Evolutionary conservation across 2,797 vertebrate species (phyloP).

Genomic region (Babyrousa celebensis): DNA sequence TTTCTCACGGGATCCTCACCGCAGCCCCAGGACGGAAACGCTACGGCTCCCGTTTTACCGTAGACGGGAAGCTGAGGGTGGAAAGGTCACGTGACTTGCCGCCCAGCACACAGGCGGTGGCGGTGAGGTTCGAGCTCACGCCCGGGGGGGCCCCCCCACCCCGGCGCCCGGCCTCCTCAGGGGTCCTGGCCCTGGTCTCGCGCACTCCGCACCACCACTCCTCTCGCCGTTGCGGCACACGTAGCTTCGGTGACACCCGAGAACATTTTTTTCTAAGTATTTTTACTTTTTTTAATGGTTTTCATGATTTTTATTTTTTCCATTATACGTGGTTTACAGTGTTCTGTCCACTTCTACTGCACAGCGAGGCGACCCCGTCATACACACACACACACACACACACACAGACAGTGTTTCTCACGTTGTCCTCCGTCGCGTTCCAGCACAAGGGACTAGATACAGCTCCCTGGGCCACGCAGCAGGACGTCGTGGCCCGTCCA

Average conservation of each 20-base stretch:
- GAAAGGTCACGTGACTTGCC: not conserved
- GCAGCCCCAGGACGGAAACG: not conserved
- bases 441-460: too few relatives aligned
- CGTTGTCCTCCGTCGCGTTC: too few relatives aligned
- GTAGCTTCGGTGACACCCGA: not conserved
- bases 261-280: conserved; percentile 56
- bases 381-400: too few relatives aligned
- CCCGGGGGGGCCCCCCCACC: not conserved
- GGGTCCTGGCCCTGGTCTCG: not conserved
- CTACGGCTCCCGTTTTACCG: not conserved
- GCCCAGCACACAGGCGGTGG: not conserved
- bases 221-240: not conserved
- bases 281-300: not conserved
- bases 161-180: not conserved
- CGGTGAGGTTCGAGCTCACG: not conserved
- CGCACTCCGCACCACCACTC: not conserved
- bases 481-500: too few relatives aligned
- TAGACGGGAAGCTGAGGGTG: not conserved
- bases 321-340: too few relatives aligned
- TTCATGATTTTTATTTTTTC: too few relatives aligned
- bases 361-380: too few relatives aligned
- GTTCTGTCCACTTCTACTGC: too few relatives aligned
- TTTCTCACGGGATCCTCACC: not conserved
- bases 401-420: too few relatives aligned
- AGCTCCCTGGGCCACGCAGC: too few relatives aligned